Evolutionary conservation across 2,113 vertebrate genomes (phyloP).

Genomic region (Struthidea cinerea): DNA sequence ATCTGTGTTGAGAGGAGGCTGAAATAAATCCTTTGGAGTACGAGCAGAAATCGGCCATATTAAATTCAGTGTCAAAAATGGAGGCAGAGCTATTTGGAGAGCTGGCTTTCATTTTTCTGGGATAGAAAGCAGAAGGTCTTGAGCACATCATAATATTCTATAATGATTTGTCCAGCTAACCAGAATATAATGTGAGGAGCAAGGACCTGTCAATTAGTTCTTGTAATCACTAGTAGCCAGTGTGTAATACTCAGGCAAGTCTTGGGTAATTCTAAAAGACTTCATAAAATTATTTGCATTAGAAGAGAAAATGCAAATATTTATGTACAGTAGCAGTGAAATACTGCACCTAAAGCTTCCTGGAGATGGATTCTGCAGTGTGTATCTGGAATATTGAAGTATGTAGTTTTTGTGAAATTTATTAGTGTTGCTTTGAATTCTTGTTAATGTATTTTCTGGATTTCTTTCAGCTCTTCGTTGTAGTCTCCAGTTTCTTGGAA

Average conservation of each 20-base stretch:
- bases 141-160: background rate
- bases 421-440: background rate
- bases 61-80: background rate
- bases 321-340: background rate
- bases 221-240: background rate
- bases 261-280: background rate
- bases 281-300: background rate
- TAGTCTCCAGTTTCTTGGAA: slow-evolving; percentile 94
- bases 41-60: background rate
- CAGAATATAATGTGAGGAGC: background rate
- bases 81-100: background rate
- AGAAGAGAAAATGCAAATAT: background rate
- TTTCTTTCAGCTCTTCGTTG: slow-evolving; percentile 83
- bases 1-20: background rate
- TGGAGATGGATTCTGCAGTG: background rate
- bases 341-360: background rate
- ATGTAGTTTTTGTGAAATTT: background rate
- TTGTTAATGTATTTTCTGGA: background rate
- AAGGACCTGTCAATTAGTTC: background rate
- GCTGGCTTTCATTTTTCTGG: background rate
- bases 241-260: background rate
- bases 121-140: background rate
- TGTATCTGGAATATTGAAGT: background rate
- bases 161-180: background rate
- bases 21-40: background rate